Conservation (phyloP, 1,140 invertebrate species). For the Sinella curviseta region DNA sequence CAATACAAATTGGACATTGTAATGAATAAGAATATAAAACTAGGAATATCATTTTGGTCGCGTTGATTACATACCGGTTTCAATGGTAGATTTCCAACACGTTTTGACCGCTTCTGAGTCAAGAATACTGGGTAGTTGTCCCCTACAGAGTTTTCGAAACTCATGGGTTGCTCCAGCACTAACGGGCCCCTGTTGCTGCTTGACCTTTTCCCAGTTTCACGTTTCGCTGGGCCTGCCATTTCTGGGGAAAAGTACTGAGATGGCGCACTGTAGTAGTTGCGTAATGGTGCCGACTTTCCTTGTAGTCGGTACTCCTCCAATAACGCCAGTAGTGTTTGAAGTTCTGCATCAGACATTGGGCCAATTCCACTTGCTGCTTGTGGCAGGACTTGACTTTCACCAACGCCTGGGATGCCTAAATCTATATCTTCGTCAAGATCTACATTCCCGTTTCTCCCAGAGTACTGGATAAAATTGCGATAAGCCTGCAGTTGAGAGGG, state of each 20-base stretch:
- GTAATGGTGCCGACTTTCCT: not conserved
- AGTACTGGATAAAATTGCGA: not conserved
- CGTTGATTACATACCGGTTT: not conserved
- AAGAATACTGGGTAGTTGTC: slow-evolving; percentile 21
- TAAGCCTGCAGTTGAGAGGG: not conserved
- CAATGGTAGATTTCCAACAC: slow-evolving; percentile 23
- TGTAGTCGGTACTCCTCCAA: slow-evolving; percentile 27
- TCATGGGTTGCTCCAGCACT: slow-evolving; percentile 5
- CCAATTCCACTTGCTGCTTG: not conserved
- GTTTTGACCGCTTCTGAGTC: slow-evolving; percentile 26
- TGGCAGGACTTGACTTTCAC: not conserved
- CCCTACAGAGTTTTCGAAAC: slow-evolving; percentile 17
- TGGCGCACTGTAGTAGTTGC: not conserved
- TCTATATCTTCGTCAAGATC: not conserved
- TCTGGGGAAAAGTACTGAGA: not conserved
- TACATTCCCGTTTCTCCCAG: not conserved
- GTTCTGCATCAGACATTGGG: slow-evolving; percentile 35
- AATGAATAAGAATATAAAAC: too few relatives aligned
- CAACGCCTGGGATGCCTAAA: not conserved
- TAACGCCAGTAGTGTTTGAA: slow-evolving; percentile 38
- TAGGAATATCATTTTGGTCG: too few relatives aligned
- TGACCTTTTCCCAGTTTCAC: slow-evolving; percentile 10
- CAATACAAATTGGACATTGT: not conserved
- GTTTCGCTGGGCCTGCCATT: slow-evolving; percentile 3
- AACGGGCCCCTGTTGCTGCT: not conserved